Conservation (phyloP, 2,797 vertebrate species). For the Poeciliopsis gracilis region DNA sequence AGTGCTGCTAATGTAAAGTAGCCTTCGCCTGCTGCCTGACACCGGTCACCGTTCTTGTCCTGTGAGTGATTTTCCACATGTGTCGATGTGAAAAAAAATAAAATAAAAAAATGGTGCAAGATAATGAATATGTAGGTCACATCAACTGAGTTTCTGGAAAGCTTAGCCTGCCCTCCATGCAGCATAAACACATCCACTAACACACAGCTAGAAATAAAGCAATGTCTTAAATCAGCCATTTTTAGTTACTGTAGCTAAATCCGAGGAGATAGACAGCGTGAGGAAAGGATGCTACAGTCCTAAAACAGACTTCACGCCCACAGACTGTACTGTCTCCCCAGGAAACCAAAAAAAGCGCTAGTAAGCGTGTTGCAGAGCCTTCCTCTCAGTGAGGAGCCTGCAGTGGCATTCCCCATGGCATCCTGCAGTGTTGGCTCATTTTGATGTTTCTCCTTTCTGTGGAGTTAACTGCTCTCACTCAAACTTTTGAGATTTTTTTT, state of each 20-base stretch:
- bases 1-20: slow-evolving; percentile 78
- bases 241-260: slow-evolving; percentile 63
- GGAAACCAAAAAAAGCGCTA: slow-evolving; percentile 51
- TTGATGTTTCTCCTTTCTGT: slow-evolving; percentile 58
- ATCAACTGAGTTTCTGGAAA: slow-evolving; percentile 76
- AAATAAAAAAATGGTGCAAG: slow-evolving; percentile 63
- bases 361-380: slow-evolving; percentile 56
- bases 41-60: slow-evolving; percentile 68
- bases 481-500: slow-evolving; percentile 35
- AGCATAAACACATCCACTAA: slow-evolving; percentile 40
- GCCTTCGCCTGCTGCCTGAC: slow-evolving; percentile 65
- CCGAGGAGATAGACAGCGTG: slow-evolving; percentile 35
- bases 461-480: slow-evolving; percentile 25
- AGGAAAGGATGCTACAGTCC: slow-evolving; percentile 48
- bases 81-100: slow-evolving; percentile 21
- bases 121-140: slow-evolving; percentile 85
- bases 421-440: slow-evolving; percentile 54
- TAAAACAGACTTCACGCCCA: slow-evolving; percentile 38
- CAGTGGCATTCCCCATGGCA: slow-evolving; percentile 56
- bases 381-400: slow-evolving; percentile 51
- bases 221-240: slow-evolving; percentile 46
- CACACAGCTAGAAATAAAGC: slow-evolving; percentile 24
- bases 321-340: slow-evolving; percentile 33
- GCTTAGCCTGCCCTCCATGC: slow-evolving; percentile 55
- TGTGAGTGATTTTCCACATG: slow-evolving; percentile 12